Evolutionary conservation across 2,113 vertebrate species (phyloP).

Genomic region (Dicentrarchus labrax): DNA sequence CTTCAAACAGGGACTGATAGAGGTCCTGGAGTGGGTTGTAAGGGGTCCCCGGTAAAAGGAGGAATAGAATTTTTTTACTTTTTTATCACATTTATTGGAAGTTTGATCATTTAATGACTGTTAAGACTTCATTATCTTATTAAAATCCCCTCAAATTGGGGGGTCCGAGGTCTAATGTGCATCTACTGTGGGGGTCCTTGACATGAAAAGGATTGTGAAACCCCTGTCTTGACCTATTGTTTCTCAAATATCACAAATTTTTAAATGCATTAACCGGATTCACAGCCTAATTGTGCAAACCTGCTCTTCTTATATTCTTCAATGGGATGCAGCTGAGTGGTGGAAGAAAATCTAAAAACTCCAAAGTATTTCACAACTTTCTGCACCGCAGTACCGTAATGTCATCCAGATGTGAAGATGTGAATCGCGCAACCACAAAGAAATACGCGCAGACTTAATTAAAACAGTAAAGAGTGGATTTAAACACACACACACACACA

Average conservation of each 20-base stretch:
- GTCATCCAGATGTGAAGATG: conserved; percentile 94
- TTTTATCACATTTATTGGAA: too few species aligned
- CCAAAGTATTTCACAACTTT: conserved; percentile 85
- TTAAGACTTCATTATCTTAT: too few species aligned
- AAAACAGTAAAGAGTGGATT: not conserved
- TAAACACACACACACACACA: not conserved
- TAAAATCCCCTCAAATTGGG: too few species aligned
- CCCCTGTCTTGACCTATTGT: not conserved
- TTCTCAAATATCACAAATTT: not conserved
- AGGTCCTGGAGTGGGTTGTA: too few species aligned
- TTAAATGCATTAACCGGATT: not conserved
- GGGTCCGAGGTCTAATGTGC: too few species aligned
- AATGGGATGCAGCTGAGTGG: conserved; percentile 9
- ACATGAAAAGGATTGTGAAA: too few species aligned
- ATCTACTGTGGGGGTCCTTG: too few species aligned
- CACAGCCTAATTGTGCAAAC: not conserved
- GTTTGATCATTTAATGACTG: too few species aligned
- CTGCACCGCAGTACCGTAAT: conserved; percentile 85
- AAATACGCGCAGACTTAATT: not conserved
- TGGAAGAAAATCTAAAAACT: conserved; percentile 54
- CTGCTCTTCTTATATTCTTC: not conserved
- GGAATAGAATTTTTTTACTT: too few species aligned
- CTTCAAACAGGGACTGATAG: too few species aligned
- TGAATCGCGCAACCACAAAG: conserved; percentile 49
- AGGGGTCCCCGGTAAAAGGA: too few species aligned